A percentile compares a stretch with the other conserved stretches of the same genome.
Evolutionary conservation across 2,797 vertebrate genomes (phyloP).

Genomic region (Spheniscus humboldti): DNA sequence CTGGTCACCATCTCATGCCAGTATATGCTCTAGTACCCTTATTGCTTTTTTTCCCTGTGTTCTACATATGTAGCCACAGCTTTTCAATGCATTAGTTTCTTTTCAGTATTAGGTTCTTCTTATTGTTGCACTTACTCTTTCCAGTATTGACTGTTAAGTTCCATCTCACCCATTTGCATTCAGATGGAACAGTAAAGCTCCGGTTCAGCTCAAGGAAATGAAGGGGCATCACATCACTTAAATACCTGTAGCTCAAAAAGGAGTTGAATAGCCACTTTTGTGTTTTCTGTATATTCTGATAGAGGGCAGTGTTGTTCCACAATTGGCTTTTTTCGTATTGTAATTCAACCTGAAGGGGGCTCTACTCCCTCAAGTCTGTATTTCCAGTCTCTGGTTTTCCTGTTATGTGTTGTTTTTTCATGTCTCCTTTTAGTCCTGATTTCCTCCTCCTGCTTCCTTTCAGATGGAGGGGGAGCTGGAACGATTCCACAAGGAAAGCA

Average conservation of each 20-base stretch:
- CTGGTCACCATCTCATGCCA: neutral
- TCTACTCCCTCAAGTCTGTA: neutral
- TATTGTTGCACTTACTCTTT: neutral
- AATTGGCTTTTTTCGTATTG: neutral
- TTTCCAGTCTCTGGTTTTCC: neutral
- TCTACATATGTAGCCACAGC: neutral
- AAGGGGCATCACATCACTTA: neutral
- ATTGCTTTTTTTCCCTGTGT: neutral
- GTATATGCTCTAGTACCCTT: neutral
- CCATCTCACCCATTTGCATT: neutral
- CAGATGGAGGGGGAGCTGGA: conserved; percentile 87
- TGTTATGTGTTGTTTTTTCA: neutral
- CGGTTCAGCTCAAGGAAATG: neutral
- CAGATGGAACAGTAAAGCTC: neutral
- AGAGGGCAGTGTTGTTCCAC: conserved; percentile 58
- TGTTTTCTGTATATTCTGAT: neutral
- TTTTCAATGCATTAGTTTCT: neutral
- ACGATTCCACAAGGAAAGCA: conserved; percentile 78
- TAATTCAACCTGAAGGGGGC: neutral
- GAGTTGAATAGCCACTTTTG: neutral
- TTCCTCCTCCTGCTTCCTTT: conserved; percentile 15
- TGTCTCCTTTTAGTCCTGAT: neutral
- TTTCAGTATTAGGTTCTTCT: neutral
- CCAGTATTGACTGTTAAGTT: neutral
- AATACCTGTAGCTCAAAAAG: neutral